Evolutionary conservation across 2,113 vertebrate species (phyloP).

Genomic region (Catagonus wagneri): DNA sequence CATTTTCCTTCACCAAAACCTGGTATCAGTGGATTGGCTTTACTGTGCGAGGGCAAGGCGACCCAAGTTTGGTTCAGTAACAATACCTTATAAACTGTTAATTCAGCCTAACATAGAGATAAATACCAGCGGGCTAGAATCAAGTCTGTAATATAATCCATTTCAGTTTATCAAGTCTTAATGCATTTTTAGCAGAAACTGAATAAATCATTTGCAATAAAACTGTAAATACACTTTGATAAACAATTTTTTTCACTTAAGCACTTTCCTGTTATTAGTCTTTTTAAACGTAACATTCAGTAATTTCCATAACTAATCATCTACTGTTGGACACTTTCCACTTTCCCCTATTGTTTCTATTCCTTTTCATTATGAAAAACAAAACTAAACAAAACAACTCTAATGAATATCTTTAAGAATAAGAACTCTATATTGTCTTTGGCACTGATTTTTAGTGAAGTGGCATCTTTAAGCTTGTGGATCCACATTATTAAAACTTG

Average conservation of each 20-base stretch:
- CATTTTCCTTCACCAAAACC: background rate
- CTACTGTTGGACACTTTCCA: conserved; percentile 2
- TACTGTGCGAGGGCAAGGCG: background rate
- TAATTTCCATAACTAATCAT: conserved; percentile 23
- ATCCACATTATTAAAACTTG: background rate
- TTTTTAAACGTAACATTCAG: conserved; percentile 53
- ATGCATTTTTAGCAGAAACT: conserved; percentile 45
- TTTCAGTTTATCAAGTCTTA: conserved; percentile 29
- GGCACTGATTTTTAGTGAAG: conserved; percentile 1
- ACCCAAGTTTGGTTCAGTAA: background rate
- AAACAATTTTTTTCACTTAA: conserved; percentile 17
- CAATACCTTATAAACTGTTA: conserved; percentile 16
- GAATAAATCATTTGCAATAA: conserved; percentile 16
- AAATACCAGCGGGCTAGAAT: background rate
- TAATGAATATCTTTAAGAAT: conserved; percentile 1
- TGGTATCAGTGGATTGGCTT: background rate
- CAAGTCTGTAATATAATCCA: conserved; percentile 1
- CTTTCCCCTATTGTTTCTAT: conserved; percentile 42
- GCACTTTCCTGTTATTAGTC: conserved; percentile 43
- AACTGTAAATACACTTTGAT: background rate
- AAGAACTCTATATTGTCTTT: background rate
- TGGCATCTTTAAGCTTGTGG: background rate
- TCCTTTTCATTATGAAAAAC: conserved; percentile 49
- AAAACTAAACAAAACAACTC: conserved; percentile 25
- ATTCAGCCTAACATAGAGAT: background rate